Evolutionary conservation across 2,888 invertebrate species (phyloP).

Genomic region (Volucella inanis): DNA sequence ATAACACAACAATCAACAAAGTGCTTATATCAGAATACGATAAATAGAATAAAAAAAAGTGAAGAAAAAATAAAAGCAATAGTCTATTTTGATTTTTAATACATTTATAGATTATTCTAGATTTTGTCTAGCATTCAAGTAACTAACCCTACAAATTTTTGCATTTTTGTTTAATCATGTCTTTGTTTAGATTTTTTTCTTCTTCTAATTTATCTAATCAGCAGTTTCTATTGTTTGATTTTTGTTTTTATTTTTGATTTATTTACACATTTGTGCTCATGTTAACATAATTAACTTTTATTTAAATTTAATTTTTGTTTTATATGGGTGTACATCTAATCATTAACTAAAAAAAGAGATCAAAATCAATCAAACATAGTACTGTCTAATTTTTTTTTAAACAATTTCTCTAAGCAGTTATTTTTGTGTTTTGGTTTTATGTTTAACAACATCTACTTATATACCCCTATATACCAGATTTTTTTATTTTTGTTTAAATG

Average conservation of each 20-base stretch:
- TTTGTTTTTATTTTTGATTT: constrained; percentile 1
- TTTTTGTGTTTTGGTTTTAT: constrained; percentile 14
- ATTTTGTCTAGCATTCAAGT: background rate
- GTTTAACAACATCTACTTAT: constrained; percentile 35
- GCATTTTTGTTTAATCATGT: too few relatives aligned
- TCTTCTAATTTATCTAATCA: background rate
- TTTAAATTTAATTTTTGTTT: constrained; percentile 8
- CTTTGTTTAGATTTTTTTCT: background rate
- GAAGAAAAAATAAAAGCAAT: too few relatives aligned
- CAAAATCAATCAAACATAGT: constrained; percentile 26
- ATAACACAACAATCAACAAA: too few relatives aligned
- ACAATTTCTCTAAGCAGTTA: constrained; percentile 30
- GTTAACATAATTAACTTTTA: background rate
- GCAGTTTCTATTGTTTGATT: background rate
- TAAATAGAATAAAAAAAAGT: too few relatives aligned
- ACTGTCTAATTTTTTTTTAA: constrained; percentile 4
- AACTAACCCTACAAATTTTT: background rate
- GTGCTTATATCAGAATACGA: too few relatives aligned
- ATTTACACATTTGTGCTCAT: constrained; percentile 27
- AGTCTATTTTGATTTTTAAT: background rate
- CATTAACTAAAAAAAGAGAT: constrained; percentile 25
- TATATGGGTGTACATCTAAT: constrained; percentile 35
- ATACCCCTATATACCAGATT: constrained; percentile 36
- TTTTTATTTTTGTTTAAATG: background rate
- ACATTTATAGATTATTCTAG: constrained; percentile 7